Conservation (phyloP, 2,113 vertebrate species). For the Propithecus coquereli region DNA sequence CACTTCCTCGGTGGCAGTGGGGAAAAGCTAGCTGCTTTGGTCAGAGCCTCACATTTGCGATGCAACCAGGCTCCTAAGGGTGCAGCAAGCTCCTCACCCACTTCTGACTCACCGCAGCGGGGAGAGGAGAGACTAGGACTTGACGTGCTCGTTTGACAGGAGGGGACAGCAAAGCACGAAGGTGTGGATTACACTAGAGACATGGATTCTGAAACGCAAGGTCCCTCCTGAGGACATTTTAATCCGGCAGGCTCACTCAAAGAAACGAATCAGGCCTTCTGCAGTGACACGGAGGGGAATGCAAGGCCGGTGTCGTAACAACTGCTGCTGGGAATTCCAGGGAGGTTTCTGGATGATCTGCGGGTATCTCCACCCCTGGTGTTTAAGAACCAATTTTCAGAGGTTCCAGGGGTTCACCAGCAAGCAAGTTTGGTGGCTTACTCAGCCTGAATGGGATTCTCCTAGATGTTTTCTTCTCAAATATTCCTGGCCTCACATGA, state of each 20-base stretch:
- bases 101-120: rapidly evolving
- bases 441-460: not conserved
- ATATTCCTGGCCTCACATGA: not conserved
- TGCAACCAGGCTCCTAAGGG: not conserved
- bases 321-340: not conserved
- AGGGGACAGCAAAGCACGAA: not conserved
- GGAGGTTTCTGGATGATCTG: not conserved
- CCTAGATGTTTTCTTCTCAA: not conserved
- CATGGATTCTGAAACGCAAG: not conserved
- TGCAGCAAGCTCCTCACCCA: rapidly evolving
- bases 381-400: not conserved
- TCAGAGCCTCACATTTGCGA: not conserved
- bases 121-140: not conserved
- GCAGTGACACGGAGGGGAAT: no score
- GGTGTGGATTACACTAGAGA: not conserved
- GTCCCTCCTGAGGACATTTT: not conserved
- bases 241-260: not conserved
- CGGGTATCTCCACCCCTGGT: not conserved
- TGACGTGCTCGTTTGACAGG: not conserved
- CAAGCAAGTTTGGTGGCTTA: not conserved
- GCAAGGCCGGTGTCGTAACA: no score
- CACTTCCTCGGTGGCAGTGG: not conserved
- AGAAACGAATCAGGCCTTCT: not conserved
- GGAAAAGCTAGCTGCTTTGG: not conserved
- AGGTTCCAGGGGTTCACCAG: not conserved